Base-by-base conservation (phyloP, 1,140 invertebrate genomes). In the Cydia pomonella region DNA sequence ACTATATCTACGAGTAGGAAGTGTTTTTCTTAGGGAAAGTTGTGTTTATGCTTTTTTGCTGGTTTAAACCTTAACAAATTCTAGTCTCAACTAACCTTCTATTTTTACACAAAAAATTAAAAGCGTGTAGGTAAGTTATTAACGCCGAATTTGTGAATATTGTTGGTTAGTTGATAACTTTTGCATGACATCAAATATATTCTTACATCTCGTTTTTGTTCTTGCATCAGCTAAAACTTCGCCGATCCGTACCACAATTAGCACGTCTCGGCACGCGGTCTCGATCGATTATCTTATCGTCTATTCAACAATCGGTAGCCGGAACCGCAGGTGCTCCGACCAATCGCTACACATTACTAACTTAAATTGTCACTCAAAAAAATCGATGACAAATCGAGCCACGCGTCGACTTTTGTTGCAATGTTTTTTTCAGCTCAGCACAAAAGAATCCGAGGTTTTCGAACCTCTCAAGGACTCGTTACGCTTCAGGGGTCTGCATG, bases 401-500 rank as follows among this genome's bases (percentile, higher is more conserved):
- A 79, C 80, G 73, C 79, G 76, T 73, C 81, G 75, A 75, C 76
- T 84, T 83, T 85, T 77, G 81, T 79, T 75, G 77, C 77, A 81
- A 78, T n/a, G n/a, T 76, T 83, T 84, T 87, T 88, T 86, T 87
- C 79, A 84, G 77, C 75, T 25, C 75, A 77, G 74, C 79, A 89
- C 83, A 87, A 90, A 87, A 86, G 84, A 59, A 71, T 73, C 79
- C 77, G 79, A 83, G 88, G 88, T 90, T 81, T 79, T 77, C 83
- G 87, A 92, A 92, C 90, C 80, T 85, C 82, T 87, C 88, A 91
- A 91, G 88, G 89, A 83, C 84, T 87, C 38, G 59, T 69, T 86
- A 77, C 84, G 89, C 90, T 92, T 91, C 89, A 91, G 88, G 84
- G 80, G 79, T 74, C 82, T 80, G 73, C 72, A 75, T 85, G 83